phyloP scores from a whole-genome alignment of 2,113 vertebrate genomes.

The Rhynchomys soricoides region DNA sequence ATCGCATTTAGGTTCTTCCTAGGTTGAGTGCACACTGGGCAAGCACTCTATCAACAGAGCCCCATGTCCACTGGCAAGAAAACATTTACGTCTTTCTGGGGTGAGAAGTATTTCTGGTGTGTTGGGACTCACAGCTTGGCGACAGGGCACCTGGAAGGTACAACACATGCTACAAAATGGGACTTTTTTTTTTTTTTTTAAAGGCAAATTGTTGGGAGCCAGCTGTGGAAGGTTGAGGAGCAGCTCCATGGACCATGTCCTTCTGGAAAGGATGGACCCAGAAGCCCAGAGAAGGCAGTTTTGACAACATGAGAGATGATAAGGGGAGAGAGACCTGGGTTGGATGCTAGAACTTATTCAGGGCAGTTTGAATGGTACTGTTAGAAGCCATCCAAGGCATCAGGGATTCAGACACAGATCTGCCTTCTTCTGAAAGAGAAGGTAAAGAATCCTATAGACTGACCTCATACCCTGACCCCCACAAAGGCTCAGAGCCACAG shows the following conservation, averaged over 20 bases:
- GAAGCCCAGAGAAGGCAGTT: neutral
- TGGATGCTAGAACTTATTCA: neutral
- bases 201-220: neutral
- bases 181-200: no score
- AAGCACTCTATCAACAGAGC: neutral
- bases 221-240: neutral
- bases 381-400: neutral
- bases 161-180: neutral
- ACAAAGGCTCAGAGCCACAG: neutral
- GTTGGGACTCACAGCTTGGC: neutral
- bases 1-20: no score
- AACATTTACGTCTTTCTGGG: neutral
- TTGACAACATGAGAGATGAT: neutral
- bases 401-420: conserved; percentile 3
- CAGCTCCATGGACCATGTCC: no score
- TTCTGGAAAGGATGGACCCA: neutral
- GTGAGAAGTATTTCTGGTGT: neutral
- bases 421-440: conserved; percentile 10
- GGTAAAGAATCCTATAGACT: neutral
- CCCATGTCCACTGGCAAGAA: neutral
- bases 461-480: neutral
- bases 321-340: neutral
- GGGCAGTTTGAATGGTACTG: neutral
- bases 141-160: neutral
- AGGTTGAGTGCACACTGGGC: neutral